These are phyloP conservation scores for Drosophila miranda DNA, from an alignment of 1,140 invertebrate species.

Conservation along the genomic window DNA sequence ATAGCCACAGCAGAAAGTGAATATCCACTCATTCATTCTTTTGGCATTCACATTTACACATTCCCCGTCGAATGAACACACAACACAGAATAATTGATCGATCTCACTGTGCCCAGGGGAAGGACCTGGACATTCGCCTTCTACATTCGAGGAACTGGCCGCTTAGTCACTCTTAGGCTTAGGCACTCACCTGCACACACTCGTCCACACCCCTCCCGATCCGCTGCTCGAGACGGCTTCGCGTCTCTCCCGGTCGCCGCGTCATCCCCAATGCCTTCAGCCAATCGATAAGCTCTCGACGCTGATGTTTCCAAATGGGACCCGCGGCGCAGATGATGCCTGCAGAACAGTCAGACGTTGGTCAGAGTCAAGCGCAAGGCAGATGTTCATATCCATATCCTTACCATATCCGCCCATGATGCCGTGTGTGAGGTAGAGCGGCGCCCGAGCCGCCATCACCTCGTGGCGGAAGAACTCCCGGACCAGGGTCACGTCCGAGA, in stretches of 20 bases:
- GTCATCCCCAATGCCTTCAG: slow-evolving; percentile 90
- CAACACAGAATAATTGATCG: too few relatives aligned
- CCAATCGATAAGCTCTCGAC: slow-evolving; percentile 88
- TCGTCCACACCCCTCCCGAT: slow-evolving; percentile 86
- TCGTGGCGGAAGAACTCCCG: slow-evolving; percentile 88
- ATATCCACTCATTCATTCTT: too few relatives aligned
- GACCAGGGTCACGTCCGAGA: slow-evolving; percentile 88
- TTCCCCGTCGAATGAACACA: too few relatives aligned
- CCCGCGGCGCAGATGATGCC: slow-evolving; percentile 93
- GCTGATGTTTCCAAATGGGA: slow-evolving; percentile 91
- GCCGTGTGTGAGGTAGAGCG: slow-evolving; percentile 91
- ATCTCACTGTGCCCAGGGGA: too few relatives aligned
- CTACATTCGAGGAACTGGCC: too few relatives aligned
- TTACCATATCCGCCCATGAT: slow-evolving; percentile 94
- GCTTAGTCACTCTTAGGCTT: too few relatives aligned
- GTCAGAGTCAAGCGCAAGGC: neutral
- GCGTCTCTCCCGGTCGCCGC: slow-evolving; percentile 86
- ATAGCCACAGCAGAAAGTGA: too few relatives aligned
- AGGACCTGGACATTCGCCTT: too few relatives aligned
- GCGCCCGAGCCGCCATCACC: slow-evolving; percentile 88
- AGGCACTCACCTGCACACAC: slow-evolving; percentile 84
- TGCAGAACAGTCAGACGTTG: slow-evolving; percentile 70
- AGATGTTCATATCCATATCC: slow-evolving; percentile 20
- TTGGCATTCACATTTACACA: too few relatives aligned
- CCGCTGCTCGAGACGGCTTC: slow-evolving; percentile 86